A percentile compares a stretch with the other conserved stretches of the same genome.
These are phyloP conservation scores for Tetragonula clypearis DNA, from an alignment of 1,140 invertebrate species.

Conservation along the genomic window DNA sequence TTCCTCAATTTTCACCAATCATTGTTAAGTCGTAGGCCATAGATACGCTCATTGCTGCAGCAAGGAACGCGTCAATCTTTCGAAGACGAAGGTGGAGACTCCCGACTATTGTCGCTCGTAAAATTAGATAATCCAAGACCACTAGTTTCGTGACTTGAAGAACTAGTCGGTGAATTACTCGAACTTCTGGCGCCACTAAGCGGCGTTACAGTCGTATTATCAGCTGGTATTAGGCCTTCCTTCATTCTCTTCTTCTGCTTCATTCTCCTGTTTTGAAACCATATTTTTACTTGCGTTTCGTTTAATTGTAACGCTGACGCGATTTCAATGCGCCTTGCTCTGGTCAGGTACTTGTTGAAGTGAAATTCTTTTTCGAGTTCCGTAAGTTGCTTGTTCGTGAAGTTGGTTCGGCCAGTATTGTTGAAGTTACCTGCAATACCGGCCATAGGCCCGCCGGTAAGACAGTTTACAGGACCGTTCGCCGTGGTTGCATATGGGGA, in stretches of 20 bases:
- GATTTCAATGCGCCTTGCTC: conserved; percentile 98
- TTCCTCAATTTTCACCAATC: conserved; percentile 26
- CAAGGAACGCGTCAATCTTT: conserved; percentile 74
- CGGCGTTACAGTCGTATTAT: conserved; percentile 73
- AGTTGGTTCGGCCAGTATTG: conserved; percentile 97
- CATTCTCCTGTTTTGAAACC: conserved; percentile 97
- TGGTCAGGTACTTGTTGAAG: conserved; percentile 99
- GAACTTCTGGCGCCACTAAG: conserved; percentile 77
- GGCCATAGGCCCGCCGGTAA: conserved; percentile 65
- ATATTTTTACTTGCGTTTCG: conserved; percentile 93
- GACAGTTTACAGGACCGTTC: conserved; percentile 69
- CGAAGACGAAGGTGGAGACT: conserved; percentile 72
- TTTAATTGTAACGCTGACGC: conserved; percentile 97
- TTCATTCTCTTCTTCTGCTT: conserved; percentile 97
- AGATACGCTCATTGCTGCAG: conserved; percentile 56
- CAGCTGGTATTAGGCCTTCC: conserved; percentile 90
- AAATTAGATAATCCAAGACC: conserved; percentile 69
- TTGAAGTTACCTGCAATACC: conserved; percentile 83
- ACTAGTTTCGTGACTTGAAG: conserved; percentile 70
- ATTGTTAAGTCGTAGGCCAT: conserved; percentile 44
- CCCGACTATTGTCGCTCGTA: conserved; percentile 76
- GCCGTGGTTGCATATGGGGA: conserved; percentile 70
- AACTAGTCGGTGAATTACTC: conserved; percentile 81
- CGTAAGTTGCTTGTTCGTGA: conserved; percentile 99
- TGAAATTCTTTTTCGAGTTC: conserved; percentile 99